phyloP scores from a whole-genome alignment of 2,113 vertebrate genomes.

The Echinops telfairi region DNA sequence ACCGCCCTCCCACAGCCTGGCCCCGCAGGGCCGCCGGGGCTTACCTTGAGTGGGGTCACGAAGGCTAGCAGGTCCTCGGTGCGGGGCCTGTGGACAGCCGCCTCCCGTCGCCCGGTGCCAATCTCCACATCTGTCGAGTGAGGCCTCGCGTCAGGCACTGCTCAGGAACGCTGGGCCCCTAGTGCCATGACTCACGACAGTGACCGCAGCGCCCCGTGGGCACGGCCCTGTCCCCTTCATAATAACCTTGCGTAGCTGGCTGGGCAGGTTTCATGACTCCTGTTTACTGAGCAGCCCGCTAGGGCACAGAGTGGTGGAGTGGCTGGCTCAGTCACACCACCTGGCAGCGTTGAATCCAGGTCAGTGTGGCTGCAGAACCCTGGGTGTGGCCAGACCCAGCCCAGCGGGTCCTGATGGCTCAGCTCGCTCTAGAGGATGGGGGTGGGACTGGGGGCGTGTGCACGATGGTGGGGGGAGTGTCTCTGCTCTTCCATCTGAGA shows the following conservation, averaged over 20 bases:
- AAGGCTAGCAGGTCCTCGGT: neutral
- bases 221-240: slow-evolving; percentile 8
- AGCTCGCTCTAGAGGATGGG: neutral
- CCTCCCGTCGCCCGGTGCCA: neutral
- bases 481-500: slow-evolving; percentile 37
- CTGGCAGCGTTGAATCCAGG: neutral
- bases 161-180: neutral
- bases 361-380: neutral
- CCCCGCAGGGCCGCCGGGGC: neutral
- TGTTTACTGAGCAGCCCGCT: slow-evolving; percentile 53
- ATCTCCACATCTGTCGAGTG: slow-evolving; percentile 46
- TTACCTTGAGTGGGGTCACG: neutral
- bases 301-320: neutral
- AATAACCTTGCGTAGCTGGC: slow-evolving; percentile 9
- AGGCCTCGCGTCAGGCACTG: neutral
- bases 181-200: slow-evolving; percentile 73
- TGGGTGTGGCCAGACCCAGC: neutral
- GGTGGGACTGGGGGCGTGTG: neutral
- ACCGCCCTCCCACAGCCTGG: fast-evolving
- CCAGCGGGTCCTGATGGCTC: neutral
- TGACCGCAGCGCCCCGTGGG: neutral
- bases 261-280: neutral
- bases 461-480: no score
- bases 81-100: neutral
- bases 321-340: neutral